These are phyloP conservation scores for Misgurnus anguillicaudatus DNA, from an alignment of 2,113 vertebrate genomes.

Conservation along the genomic window DNA sequence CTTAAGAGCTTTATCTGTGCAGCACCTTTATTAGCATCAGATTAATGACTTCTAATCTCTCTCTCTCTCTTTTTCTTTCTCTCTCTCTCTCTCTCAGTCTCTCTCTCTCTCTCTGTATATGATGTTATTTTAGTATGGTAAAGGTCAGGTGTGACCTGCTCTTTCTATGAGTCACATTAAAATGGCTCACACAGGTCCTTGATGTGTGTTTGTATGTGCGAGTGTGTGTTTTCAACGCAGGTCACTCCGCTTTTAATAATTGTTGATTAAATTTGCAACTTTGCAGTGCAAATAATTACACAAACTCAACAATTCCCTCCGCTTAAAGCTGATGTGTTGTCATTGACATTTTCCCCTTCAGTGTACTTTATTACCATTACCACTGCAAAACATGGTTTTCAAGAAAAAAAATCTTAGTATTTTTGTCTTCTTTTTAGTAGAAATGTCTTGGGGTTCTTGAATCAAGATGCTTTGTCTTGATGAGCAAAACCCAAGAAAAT, in stretches of 20 bases:
- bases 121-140: conserved; percentile 26
- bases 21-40: conserved; percentile 46
- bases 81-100: not conserved
- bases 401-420: no score
- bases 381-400: no score
- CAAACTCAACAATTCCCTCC: not conserved
- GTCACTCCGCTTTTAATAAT: not conserved
- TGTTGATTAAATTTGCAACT: not conserved
- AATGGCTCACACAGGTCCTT: not conserved
- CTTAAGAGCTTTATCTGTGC: conserved; percentile 56
- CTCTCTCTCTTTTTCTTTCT: conserved; percentile 5
- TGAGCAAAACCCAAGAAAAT: no score
- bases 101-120: not conserved
- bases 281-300: not conserved
- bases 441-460: no score
- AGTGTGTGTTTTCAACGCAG: conserved; percentile 16
- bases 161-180: conserved; percentile 16
- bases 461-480: no score
- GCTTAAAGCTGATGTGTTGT: not conserved
- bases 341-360: not conserved
- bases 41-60: conserved; percentile 51
- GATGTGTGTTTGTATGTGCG: conserved; percentile 15
- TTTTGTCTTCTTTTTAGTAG: no score
- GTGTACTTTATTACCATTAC: not conserved
- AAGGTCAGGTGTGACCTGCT: not conserved